A percentile compares a stretch with the other conserved stretches of the same genome.
Evolutionary conservation across 2,113 vertebrate genomes (phyloP).

Genomic region (Canis aureus): DNA sequence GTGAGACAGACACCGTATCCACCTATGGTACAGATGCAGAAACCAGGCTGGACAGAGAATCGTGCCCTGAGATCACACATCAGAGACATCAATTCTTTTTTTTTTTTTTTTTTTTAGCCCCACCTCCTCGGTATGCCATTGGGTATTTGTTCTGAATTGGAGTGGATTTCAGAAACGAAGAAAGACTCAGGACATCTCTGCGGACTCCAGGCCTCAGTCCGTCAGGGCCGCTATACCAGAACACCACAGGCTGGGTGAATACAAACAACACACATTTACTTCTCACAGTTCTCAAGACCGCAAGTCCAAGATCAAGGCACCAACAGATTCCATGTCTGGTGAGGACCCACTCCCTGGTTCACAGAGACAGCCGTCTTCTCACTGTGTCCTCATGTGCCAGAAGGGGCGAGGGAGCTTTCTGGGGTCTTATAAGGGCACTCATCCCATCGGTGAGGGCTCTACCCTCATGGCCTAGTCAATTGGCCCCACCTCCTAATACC

Average conservation of each 20-base stretch:
- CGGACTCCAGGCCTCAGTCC: not conserved
- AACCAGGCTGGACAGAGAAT: not conserved
- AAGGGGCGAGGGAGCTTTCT: not conserved
- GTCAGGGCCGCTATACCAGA: not conserved
- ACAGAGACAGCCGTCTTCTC: not conserved
- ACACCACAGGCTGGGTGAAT: not conserved
- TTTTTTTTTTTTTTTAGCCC: not conserved
- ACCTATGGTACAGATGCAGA: not conserved
- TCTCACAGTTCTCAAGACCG: not conserved
- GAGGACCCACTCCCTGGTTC: not conserved
- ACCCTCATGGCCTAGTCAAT: not conserved
- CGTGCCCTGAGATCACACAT: not conserved
- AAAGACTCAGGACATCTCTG: not conserved
- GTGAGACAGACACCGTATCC: not conserved
- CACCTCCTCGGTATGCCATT: not conserved
- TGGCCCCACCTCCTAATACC: not conserved
- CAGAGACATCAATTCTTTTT: not conserved
- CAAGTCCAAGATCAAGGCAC: not conserved
- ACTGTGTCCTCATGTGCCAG: not conserved
- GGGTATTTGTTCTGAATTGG: not conserved
- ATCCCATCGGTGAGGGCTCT: not conserved
- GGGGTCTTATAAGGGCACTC: not conserved
- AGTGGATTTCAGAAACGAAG: not conserved
- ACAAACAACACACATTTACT: not conserved
- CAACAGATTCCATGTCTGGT: not conserved